phyloP scores from a whole-genome alignment of 2,113 vertebrate species.

The Pionites leucogaster region DNA sequence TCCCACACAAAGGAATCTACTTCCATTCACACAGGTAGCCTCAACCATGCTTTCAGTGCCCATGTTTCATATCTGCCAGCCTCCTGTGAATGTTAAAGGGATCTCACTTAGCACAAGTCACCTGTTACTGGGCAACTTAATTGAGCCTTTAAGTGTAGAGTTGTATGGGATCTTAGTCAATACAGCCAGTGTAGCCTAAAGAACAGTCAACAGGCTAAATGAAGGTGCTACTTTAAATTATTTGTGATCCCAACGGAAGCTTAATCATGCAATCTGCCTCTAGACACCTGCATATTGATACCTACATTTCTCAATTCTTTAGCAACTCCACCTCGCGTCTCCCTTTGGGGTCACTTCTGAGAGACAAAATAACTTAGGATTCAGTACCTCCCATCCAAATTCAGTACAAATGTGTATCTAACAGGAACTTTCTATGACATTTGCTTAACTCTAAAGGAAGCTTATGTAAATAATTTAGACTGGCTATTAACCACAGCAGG shows the following conservation, averaged over 20 bases:
- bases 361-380: background rate
- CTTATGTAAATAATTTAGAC: background rate
- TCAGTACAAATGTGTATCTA: background rate
- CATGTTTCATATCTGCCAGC: background rate
- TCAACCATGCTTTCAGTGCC: background rate
- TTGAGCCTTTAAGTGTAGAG: background rate
- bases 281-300: accelerated
- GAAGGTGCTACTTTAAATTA: background rate
- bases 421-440: background rate
- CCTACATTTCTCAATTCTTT: background rate
- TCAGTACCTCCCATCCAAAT: background rate
- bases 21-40: background rate
- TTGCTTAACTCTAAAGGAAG: background rate
- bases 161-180: accelerated
- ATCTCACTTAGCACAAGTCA: background rate
- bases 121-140: background rate
- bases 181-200: background rate
- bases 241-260: background rate
- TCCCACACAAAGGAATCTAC: background rate
- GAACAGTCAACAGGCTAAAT: background rate
- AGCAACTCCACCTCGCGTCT: background rate
- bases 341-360: background rate
- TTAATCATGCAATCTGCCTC: background rate
- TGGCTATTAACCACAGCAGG: background rate
- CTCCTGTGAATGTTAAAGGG: background rate